Evolutionary conservation across 2,113 vertebrate genomes (phyloP).

Genomic region (Bothrops jararaca): DNA sequence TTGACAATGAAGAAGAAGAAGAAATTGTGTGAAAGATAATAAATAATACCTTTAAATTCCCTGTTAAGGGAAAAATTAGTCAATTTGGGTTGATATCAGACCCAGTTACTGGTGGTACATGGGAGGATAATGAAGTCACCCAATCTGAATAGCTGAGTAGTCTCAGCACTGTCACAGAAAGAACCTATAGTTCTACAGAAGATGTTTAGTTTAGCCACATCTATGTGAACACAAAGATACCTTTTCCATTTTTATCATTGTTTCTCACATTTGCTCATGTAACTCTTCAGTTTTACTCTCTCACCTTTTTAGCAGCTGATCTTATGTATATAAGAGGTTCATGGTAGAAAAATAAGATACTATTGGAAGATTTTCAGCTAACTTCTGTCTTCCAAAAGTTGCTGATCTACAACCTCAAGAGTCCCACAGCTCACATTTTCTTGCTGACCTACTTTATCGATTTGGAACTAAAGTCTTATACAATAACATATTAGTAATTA

Average conservation of each 20-base stretch:
- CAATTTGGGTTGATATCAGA: background rate
- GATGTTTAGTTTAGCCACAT: background rate
- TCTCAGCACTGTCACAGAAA: background rate
- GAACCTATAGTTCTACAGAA: background rate
- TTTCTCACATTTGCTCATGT: background rate
- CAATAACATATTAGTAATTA: background rate
- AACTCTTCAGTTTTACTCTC: background rate
- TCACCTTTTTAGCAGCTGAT: background rate
- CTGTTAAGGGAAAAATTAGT: background rate
- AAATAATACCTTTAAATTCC: background rate
- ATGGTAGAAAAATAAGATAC: background rate
- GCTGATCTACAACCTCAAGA: background rate
- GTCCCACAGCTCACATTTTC: background rate
- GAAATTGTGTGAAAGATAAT: background rate
- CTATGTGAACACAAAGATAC: background rate
- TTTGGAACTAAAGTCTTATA: background rate
- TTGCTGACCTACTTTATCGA: background rate
- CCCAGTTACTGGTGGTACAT: background rate
- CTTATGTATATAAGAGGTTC: background rate
- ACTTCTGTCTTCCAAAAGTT: background rate
- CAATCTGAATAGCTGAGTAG: background rate
- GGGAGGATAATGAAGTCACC: background rate
- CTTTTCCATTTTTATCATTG: background rate
- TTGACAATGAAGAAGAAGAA: background rate
- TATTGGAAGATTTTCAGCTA: background rate